Percentiles rank a stretch among this genome's conserved stretches.
These are phyloP conservation scores for Dolichopus griseipennis DNA, from an alignment of 2,888 invertebrate genomes.

Conservation along the genomic window DNA sequence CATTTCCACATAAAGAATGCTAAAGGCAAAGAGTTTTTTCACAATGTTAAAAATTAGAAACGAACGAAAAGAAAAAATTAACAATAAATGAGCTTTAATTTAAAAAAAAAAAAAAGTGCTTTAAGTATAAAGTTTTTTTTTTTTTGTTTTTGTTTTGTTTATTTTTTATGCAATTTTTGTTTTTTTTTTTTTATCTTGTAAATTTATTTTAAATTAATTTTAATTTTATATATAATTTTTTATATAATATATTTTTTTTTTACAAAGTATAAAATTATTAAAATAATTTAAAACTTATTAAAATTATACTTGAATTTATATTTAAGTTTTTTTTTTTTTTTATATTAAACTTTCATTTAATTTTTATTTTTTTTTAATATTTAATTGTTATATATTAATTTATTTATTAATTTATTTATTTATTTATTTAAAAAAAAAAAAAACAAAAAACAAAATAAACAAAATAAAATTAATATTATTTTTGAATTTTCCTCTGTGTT, in stretches of 20 bases:
- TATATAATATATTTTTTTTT: slow-evolving; percentile 11
- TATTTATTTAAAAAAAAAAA: slow-evolving; percentile 14
- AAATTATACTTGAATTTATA: too few species aligned
- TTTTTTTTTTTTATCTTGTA: slow-evolving; percentile 16
- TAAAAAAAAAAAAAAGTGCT: too few species aligned
- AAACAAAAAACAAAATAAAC: slow-evolving; percentile 12
- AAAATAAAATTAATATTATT: slow-evolving; percentile 38
- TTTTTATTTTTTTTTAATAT: slow-evolving; percentile 14
- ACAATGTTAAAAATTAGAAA: too few species aligned
- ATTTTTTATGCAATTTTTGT: slow-evolving; percentile 18
- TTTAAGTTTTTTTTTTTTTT: slow-evolving; percentile 15
- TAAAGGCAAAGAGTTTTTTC: too few species aligned
- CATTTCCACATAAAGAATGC: too few species aligned
- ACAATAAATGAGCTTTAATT: too few species aligned
- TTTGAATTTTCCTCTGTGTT: slow-evolving; percentile 40
- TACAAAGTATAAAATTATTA: slow-evolving; percentile 13
- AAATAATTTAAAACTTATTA: slow-evolving; percentile 13
- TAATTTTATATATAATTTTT: slow-evolving; percentile 14
- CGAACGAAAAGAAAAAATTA: too few species aligned
- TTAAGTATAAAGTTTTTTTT: too few species aligned
- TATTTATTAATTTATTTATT: slow-evolving; percentile 5
- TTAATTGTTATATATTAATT: slow-evolving; percentile 18
- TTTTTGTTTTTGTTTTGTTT: too few species aligned
- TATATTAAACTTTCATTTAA: slow-evolving; percentile 13
- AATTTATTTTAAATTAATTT: slow-evolving; percentile 21